Percentiles rank a stretch among this genome's conserved stretches.
Conservation (phyloP, 2,888 invertebrate genomes). For the Nasonia oneida region DNA sequence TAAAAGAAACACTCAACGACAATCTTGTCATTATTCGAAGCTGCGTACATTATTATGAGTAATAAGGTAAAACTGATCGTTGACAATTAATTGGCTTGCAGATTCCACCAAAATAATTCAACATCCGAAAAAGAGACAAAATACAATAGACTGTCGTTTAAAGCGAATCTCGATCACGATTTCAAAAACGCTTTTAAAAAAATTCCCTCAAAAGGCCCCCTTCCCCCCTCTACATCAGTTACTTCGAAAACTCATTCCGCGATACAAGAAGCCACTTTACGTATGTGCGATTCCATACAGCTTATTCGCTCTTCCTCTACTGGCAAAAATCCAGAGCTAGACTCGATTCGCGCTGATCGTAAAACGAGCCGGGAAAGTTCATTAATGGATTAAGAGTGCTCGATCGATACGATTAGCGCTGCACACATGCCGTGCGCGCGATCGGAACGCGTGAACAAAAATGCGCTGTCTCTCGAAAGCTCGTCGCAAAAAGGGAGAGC, state of each 20-base stretch:
- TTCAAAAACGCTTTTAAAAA: too few species aligned
- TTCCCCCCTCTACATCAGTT: background rate
- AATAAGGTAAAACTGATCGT: too few species aligned
- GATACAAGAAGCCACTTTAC: background rate
- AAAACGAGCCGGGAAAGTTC: conserved; percentile 67
- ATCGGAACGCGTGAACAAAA: background rate
- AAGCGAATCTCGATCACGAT: too few species aligned
- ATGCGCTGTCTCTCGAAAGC: background rate
- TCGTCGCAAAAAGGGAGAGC: background rate
- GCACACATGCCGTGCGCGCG: background rate
- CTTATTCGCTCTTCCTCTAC: background rate
- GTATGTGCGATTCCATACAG: background rate
- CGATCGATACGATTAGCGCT: conserved; percentile 72
- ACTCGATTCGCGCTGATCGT: background rate
- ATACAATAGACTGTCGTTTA: too few species aligned
- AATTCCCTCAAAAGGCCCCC: too few species aligned
- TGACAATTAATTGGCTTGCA: too few species aligned
- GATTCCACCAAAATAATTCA: too few species aligned
- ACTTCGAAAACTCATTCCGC: background rate
- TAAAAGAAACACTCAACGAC: too few species aligned
- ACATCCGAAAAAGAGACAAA: too few species aligned
- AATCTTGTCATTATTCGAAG: too few species aligned
- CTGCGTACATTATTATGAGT: too few species aligned
- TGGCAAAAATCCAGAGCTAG: conserved; percentile 5
- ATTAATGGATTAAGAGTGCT: conserved; percentile 75